A percentile compares a stretch with the other conserved stretches of the same genome.
phyloP scores from a whole-genome alignment of 2,888 invertebrate species.

The Tetramorium bicarinatum region DNA sequence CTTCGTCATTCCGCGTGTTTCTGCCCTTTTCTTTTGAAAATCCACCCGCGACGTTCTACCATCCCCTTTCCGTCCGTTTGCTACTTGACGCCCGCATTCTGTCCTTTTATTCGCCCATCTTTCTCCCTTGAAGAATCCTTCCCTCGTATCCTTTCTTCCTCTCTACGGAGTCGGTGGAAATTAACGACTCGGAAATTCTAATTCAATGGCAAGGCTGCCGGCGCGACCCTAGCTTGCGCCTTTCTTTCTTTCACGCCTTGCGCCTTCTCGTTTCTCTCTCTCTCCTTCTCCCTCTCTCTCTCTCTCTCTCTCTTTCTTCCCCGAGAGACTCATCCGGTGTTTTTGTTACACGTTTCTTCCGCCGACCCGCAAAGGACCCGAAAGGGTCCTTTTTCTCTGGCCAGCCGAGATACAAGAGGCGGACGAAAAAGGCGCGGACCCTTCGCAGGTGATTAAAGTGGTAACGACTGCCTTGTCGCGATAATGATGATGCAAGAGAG shows the following conservation, averaged over 20 bases:
- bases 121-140: constrained; percentile 12
- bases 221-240: constrained; percentile 44
- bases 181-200: constrained; percentile 82
- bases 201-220: constrained; percentile 81
- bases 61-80: constrained; percentile 12
- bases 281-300: constrained; percentile 25
- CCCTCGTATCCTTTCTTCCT: constrained; percentile 60
- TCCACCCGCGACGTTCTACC: neutral
- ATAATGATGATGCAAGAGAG: constrained; percentile 41
- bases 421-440: constrained; percentile 29
- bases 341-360: constrained; percentile 60
- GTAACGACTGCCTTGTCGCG: constrained; percentile 32
- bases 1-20: neutral
- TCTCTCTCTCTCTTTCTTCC: constrained; percentile 29
- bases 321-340: constrained; percentile 43
- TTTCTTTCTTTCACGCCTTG: constrained; percentile 62
- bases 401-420: constrained; percentile 38
- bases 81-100: constrained; percentile 8
- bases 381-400: constrained; percentile 11
- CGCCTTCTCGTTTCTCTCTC: constrained; percentile 22
- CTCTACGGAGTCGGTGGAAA: constrained; percentile 70
- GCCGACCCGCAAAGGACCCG: constrained; percentile 3
- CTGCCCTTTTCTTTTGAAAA: neutral
- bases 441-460: constrained; percentile 36
- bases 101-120: constrained; percentile 20